Conservation (phyloP, 1,140 invertebrate species). For the Camponotus floridanus region DNA sequence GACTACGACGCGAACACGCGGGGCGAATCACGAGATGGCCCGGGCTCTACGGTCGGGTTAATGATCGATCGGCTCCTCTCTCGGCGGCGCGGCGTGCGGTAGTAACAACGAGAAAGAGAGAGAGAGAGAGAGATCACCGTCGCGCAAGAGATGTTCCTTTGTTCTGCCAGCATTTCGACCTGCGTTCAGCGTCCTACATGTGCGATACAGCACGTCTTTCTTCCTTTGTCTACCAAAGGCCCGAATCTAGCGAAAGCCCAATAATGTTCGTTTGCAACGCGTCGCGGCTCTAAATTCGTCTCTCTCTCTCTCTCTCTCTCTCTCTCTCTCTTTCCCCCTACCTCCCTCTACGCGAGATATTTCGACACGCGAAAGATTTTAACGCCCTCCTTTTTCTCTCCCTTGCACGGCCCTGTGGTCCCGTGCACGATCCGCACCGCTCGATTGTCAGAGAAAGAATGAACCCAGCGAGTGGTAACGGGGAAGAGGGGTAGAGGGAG, state of each 20-base stretch:
- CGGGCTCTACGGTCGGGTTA: constrained; percentile 51
- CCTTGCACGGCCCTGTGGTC: constrained; percentile 6
- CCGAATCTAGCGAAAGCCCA: constrained; percentile 2
- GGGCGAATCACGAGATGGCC: constrained; percentile 44
- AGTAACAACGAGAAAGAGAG: constrained; percentile 18
- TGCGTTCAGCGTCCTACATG: constrained; percentile 18
- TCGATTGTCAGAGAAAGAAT: constrained; percentile 78
- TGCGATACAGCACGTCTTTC: neutral
- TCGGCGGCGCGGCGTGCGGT: constrained; percentile 10
- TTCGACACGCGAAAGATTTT: constrained; percentile 8
- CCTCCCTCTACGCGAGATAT: neutral
- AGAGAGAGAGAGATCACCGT: constrained; percentile 14
- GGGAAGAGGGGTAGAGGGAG: constrained; percentile 36
- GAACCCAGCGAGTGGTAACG: constrained; percentile 65
- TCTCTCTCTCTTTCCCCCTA: too few species aligned
- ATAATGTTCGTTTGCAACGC: too few species aligned
- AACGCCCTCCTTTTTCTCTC: constrained; percentile 2
- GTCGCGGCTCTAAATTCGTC: neutral
- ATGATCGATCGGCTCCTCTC: constrained; percentile 65
- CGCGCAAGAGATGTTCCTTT: constrained; percentile 31
- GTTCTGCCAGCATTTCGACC: constrained; percentile 26
- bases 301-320: too few species aligned
- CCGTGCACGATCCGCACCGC: constrained; percentile 65
- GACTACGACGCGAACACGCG: constrained; percentile 16
- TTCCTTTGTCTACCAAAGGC: neutral